phyloP scores from a whole-genome alignment of 2,113 vertebrate species.

The Entomyzon cyanotis region DNA sequence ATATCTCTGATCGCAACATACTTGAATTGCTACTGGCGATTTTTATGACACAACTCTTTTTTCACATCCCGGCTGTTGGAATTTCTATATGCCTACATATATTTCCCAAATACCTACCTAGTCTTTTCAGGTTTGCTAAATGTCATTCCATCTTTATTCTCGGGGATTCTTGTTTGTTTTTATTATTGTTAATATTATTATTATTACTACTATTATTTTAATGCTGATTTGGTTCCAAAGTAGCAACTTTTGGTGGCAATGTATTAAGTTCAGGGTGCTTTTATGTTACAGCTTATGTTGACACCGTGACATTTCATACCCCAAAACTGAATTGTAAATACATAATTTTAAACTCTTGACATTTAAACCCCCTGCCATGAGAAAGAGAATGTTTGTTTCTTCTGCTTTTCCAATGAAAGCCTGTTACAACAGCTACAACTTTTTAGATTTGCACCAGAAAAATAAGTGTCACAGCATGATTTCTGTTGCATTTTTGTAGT shows the following conservation, averaged over 20 bases:
- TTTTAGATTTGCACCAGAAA: neutral
- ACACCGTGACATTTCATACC: neutral
- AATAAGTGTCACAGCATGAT: neutral
- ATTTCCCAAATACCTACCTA: neutral
- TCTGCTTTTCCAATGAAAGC: neutral
- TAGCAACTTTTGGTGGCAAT: neutral
- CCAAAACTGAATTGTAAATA: slow-evolving; percentile 13
- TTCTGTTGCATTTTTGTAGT: neutral
- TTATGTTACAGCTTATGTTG: neutral
- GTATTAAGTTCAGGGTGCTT: neutral
- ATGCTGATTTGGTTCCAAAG: neutral
- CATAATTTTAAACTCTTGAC: neutral
- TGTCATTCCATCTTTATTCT: neutral
- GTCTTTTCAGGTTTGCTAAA: neutral
- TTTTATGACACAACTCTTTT: neutral
- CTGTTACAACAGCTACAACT: neutral
- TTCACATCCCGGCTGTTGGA: neutral
- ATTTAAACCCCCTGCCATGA: neutral
- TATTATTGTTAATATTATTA: neutral
- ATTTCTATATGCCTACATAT: neutral
- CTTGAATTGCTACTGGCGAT: neutral
- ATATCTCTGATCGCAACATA: neutral
- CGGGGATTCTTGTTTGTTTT: neutral
- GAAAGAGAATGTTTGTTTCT: neutral
- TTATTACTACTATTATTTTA: neutral